phyloP scores from a whole-genome alignment of 2,797 vertebrate species.

The Tarsius wallacei region DNA sequence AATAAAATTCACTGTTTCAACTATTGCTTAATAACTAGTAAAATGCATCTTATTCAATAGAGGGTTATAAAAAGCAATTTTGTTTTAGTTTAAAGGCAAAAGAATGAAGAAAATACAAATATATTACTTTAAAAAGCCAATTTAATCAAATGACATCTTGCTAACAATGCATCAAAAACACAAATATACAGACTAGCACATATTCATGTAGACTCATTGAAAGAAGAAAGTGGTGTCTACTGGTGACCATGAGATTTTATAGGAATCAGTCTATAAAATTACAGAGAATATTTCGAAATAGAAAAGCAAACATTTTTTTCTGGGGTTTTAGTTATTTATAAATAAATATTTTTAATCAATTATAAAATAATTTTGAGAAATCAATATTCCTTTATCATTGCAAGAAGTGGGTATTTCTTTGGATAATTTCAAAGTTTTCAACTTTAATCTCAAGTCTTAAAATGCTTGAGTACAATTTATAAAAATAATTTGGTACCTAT shows the following conservation, averaged over 20 bases:
- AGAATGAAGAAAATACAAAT: not conserved
- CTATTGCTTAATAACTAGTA: not conserved
- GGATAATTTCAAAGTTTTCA: not conserved
- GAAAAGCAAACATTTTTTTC: not conserved
- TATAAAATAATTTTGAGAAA: not conserved
- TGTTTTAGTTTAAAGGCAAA: constrained; percentile 1
- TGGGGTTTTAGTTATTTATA: not conserved
- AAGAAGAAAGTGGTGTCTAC: not conserved
- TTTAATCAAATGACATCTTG: not conserved
- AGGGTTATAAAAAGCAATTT: not conserved
- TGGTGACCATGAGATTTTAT: not conserved
- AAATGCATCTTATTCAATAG: not conserved
- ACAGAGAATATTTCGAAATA: not conserved
- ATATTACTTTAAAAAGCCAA: not conserved
- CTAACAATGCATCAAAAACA: not conserved
- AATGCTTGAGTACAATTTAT: not conserved
- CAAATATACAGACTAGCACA: not conserved
- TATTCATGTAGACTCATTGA: not conserved
- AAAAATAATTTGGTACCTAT: not conserved
- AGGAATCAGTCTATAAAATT: not conserved
- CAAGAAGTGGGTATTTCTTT: not conserved
- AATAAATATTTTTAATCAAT: not conserved
- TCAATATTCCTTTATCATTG: not conserved
- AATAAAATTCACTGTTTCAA: not conserved
- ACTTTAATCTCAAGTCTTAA: not conserved